These are phyloP conservation scores for Podabrus alpinus DNA, from an alignment of 2,888 invertebrate species.

Conservation along the genomic window DNA sequence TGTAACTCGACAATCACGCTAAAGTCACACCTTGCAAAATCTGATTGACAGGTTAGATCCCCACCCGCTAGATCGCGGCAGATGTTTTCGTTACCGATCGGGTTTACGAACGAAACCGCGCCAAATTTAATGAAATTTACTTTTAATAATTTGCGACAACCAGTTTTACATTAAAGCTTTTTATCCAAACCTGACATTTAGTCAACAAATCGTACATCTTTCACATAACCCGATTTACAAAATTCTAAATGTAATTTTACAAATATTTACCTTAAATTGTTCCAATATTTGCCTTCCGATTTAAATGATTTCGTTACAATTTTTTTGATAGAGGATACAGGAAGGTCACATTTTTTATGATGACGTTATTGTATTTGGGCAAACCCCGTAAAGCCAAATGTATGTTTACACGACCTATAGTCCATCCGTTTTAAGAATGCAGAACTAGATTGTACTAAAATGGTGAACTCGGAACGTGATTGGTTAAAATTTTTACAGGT, in stretches of 20 bases:
- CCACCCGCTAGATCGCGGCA: conserved; percentile 38
- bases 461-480: no score
- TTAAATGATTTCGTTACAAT: no score
- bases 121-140: not conserved
- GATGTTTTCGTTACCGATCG: conserved; percentile 22
- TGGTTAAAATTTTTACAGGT: no score
- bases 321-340: no score
- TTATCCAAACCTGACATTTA: not conserved
- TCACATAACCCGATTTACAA: not conserved
- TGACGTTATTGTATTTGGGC: no score
- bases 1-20: conserved; percentile 37
- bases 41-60: conserved; percentile 39
- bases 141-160: not conserved
- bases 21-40: conserved; percentile 44
- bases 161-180: not conserved
- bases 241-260: not conserved
- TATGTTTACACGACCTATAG: no score
- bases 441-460: no score
- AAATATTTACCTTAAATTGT: not conserved
- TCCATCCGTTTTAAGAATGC: no score
- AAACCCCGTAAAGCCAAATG: no score
- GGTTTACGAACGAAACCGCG: not conserved
- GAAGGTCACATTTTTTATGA: no score
- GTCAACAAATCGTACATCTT: not conserved
- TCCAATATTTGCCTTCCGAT: no score